phyloP scores from a whole-genome alignment of 2,797 vertebrate genomes.

The Rhabdophis nuchalis region DNA sequence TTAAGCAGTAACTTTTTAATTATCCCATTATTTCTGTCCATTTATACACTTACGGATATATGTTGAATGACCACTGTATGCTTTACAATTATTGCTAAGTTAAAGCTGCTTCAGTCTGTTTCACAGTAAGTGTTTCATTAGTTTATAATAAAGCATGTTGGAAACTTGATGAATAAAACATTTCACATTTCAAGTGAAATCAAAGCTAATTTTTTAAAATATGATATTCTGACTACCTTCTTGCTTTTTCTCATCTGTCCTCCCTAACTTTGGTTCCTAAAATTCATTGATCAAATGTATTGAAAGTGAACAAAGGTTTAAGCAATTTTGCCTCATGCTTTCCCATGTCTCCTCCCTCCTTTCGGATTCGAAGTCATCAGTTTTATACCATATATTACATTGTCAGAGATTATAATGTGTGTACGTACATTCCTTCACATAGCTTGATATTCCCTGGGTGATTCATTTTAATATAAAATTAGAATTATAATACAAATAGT shows the following conservation, averaged over 20 bases:
- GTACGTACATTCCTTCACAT: neutral
- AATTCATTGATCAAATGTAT: neutral
- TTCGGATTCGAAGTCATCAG: neutral
- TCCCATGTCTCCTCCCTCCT: neutral
- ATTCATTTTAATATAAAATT: conserved; percentile 6
- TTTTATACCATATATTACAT: neutral
- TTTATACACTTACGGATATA: conserved; percentile 54
- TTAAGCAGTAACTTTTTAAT: conserved; percentile 62
- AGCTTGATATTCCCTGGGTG: neutral
- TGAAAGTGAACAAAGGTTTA: neutral
- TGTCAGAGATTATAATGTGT: neutral
- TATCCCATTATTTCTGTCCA: conserved; percentile 50
- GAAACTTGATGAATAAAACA: neutral
- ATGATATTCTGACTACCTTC: neutral
- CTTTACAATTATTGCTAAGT: conserved; percentile 48
- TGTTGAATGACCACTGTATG: conserved; percentile 33
- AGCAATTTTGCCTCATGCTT: neutral
- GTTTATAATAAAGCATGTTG: neutral
- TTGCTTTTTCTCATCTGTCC: neutral
- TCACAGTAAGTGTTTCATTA: conserved; percentile 15
- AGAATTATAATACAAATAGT: neutral
- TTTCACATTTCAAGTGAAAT: neutral
- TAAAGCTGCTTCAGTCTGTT: neutral
- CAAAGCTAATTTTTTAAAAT: neutral
- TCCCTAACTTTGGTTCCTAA: neutral